Evolutionary conservation across 1,140 invertebrate genomes (phyloP).

Genomic region (Mycetomoellerius zeteki): DNA sequence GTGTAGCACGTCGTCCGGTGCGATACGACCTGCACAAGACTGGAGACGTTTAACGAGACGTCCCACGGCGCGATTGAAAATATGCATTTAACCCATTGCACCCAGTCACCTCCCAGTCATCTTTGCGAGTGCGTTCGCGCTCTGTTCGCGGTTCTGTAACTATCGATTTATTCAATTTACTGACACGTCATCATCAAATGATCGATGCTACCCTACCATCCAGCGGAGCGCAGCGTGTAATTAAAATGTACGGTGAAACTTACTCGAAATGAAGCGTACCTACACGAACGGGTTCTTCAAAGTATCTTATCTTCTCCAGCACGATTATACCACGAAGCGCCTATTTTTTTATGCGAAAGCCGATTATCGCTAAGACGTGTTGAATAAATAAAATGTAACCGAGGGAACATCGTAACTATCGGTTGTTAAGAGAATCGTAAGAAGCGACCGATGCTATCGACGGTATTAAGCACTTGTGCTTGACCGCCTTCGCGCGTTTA

Average conservation of each 20-base stretch:
- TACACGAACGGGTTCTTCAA: not conserved
- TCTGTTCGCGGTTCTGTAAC: not conserved
- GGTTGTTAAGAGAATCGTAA: constrained; percentile 16
- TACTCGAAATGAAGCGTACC: not conserved
- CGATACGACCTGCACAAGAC: not conserved
- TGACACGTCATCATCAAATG: constrained; percentile 26
- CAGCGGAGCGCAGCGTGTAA: not conserved
- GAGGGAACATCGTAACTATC: constrained; percentile 24
- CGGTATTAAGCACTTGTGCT: constrained; percentile 11
- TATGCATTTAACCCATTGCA: constrained; percentile 7
- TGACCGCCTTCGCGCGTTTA: constrained; percentile 56
- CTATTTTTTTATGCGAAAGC: not conserved
- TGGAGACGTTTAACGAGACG: constrained; percentile 43
- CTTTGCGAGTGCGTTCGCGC: not conserved
- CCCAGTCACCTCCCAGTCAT: constrained; percentile 35
- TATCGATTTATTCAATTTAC: constrained; percentile 53
- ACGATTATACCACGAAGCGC: not conserved
- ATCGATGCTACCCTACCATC: constrained; percentile 21
- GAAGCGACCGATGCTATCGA: not conserved
- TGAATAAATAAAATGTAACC: constrained; percentile 45
- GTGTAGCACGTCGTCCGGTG: constrained; percentile 13
- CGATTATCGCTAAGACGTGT: constrained; percentile 5
- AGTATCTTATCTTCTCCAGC: not conserved
- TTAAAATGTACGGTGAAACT: constrained; percentile 43
- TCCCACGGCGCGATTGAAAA: constrained; percentile 46